Base-by-base conservation (phyloP, 2,797 vertebrate genomes). In the Gadopsis marmoratus region DNA sequence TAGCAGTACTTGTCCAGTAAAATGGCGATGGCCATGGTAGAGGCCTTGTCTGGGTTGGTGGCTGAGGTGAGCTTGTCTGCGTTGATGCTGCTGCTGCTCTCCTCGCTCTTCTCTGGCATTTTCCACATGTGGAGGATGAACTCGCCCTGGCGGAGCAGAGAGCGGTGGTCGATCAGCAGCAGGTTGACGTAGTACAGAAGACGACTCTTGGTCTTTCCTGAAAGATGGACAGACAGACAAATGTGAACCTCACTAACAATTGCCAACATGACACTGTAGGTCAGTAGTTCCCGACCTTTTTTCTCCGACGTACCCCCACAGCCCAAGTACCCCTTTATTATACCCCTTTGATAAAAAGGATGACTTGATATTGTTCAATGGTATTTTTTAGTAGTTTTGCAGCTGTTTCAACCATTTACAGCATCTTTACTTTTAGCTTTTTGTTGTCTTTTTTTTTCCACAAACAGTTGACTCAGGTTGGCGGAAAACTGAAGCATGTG, bases 71-170 rank as follows among this genome's bases (percentile, higher is more conserved):
- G 97, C 88, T 99, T 99, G 94, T 99, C 98, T 0, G 98, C 98
- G 45, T 97, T 99, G 84, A 99, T 96, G 86, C 97, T 99, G 78
- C 97, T 97, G 90, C 97, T 97, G 91, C 97, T 97, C 61, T 99
- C 98, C 79, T 99, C 98, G 1, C 93, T 97, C 85, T 99, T 99
- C 78, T 97, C 97, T 0, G 97, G 96, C 92, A 99, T 96, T 86
- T 97, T 98, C 98, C 98, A 99, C 98, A 99, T 99, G 92, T 99
- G 97, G 33, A 99, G 96, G 71, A 99, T 95, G 23, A 98, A 99
- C 82, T 99, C 98, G 0, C 98, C 98, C 64, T 96, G 97, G 53
- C 98, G 96, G 5, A 99, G 95, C 81, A 99, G 95, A 23, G 96
- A 99, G 59, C 98, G 96, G 89, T 99, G 98, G 93, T 99, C 98